Evolutionary conservation across 2,888 invertebrate genomes (phyloP), one percentile per base, ranked within the genome.

Genomic region (Thymelicus lineola): DNA sequence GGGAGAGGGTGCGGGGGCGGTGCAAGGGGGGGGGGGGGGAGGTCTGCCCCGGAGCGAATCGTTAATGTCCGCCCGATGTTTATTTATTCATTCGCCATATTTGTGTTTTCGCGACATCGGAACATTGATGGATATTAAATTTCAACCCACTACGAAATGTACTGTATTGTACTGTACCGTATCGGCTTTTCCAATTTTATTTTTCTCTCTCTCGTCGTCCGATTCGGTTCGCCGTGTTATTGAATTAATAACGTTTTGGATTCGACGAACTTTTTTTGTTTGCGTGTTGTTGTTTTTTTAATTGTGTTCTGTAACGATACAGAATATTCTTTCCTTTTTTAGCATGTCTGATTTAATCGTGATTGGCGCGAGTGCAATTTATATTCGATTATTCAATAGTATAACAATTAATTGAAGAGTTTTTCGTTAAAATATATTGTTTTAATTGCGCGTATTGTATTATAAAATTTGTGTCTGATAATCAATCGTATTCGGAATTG

Each of bases 31-130:
- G 12, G 45, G n/a, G 45, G 1, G 46, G 17, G 50, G 53, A 15
- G 45, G 36, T 36, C 10, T 59, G 58, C 45, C 55, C 68, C 66
- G 67, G 64, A 59, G 55, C 71, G 73, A 74, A 80, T 84, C 83
- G 83, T 85, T 84, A 85, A 82, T 81, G 82, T 80, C 81, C 81
- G 61, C 68, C 38, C 66, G 60, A 73, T 72, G 71, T 74, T 74
- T 70, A 70, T 72, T 70, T 71, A 69, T 73, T 65, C 63, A 70
- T 70, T 64, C 62, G 58, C 53, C 61, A 65, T 72, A 72, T 75
- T 72, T 72, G 73, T 69, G 70, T 74, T 72, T 74, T 50, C 71
- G 72, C 72, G 74, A 75, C 75, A 74, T 69, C 70, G 71, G 69
- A 73, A 74, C 73, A 72, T 75, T 74, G 74, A 73, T 74, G 70